phyloP scores from a whole-genome alignment of 2,888 invertebrate genomes.

The Pogonocherus hispidulus region DNA sequence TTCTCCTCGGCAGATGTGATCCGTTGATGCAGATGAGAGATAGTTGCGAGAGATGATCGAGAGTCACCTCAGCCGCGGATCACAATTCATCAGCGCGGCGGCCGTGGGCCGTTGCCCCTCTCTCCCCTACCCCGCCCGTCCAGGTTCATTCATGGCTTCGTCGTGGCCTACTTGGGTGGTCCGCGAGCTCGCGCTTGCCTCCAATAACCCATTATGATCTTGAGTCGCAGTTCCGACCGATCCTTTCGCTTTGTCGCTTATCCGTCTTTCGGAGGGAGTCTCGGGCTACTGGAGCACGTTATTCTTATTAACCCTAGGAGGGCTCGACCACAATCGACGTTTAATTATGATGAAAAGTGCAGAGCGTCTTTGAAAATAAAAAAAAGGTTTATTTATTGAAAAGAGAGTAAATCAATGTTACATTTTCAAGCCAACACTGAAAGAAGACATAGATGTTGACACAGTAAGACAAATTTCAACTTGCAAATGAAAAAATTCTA shows the following conservation, averaged over 20 bases:
- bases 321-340: no score
- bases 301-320: background rate
- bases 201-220: slow-evolving; percentile 4
- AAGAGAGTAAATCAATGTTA: no score
- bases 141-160: slow-evolving; percentile 24
- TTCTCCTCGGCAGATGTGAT: background rate
- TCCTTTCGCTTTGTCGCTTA: background rate
- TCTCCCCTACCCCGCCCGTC: background rate
- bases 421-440: no score
- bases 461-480: no score
- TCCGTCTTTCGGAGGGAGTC: no score
- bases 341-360: no score
- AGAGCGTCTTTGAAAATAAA: no score
- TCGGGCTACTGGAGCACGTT: background rate
- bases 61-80: background rate
- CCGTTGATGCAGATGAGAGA: background rate
- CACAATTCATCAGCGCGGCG: slow-evolving; percentile 1
- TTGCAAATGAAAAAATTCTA: no score
- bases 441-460: no score
- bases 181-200: slow-evolving; percentile 37
- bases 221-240: no score
- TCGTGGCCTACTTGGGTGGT: slow-evolving; percentile 44
- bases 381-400: no score
- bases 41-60: background rate
- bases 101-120: background rate